A percentile compares a stretch with the other conserved stretches of the same genome.
These are phyloP conservation scores for Naja naja DNA, from an alignment of 2,113 vertebrate species.

Conservation along the genomic window DNA sequence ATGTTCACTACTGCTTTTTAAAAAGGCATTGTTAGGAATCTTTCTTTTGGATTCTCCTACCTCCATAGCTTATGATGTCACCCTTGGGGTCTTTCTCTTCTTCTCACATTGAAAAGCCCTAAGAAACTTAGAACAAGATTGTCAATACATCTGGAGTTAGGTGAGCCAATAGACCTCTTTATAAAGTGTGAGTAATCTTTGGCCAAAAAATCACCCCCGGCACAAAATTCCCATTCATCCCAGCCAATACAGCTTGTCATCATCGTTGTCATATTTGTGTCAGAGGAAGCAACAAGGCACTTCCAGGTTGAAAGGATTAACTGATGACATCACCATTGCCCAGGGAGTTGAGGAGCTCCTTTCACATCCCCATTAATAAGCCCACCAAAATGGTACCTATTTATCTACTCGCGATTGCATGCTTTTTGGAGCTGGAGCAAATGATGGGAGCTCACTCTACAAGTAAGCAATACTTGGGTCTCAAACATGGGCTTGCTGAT, in stretches of 20 bases:
- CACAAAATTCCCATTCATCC: neutral
- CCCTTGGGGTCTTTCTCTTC: neutral
- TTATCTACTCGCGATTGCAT: too few relatives aligned
- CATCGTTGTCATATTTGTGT: neutral
- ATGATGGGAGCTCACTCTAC: neutral
- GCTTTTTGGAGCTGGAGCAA: neutral
- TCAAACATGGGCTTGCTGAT: neutral
- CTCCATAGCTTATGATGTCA: too few relatives aligned
- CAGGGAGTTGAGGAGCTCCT: neutral
- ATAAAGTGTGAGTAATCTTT: neutral
- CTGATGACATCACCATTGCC: neutral
- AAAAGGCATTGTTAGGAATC: neutral
- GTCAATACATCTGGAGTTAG: neutral
- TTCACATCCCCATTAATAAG: too few relatives aligned
- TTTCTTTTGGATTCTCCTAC: neutral
- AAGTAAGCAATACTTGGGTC: neutral
- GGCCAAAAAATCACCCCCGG: neutral
- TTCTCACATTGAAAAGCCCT: neutral
- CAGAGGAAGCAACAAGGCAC: neutral
- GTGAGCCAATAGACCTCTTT: neutral
- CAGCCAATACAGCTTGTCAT: neutral
- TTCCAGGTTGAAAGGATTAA: neutral
- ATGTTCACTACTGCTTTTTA: neutral
- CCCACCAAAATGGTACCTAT: too few relatives aligned
- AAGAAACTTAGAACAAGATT: neutral